Conservation (phyloP, 2,797 vertebrate species). For the Helostoma temminkii region DNA sequence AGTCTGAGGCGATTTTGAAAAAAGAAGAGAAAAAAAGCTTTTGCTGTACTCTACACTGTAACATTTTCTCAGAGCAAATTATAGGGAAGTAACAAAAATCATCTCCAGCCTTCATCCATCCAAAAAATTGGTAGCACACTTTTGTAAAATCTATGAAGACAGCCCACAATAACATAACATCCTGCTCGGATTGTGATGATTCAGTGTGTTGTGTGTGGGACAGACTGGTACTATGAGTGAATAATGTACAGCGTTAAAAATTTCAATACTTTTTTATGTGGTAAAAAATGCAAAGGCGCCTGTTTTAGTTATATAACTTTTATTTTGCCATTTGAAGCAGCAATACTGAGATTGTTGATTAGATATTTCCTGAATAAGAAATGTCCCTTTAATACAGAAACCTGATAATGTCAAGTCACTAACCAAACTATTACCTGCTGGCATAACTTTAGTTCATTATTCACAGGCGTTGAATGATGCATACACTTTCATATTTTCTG, state of each 20-base stretch:
- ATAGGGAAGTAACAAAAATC: slow-evolving; percentile 39
- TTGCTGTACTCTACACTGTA: slow-evolving; percentile 19
- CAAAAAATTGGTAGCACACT: slow-evolving; percentile 36
- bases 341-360: not conserved
- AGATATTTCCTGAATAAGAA: not conserved
- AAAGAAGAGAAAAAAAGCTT: slow-evolving; percentile 23
- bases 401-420: slow-evolving; percentile 5
- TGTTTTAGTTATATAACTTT: not conserved
- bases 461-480: slow-evolving; percentile 42
- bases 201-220: slow-evolving; percentile 8
- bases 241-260: not conserved
- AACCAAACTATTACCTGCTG: slow-evolving; percentile 31
- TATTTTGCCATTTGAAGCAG: not conserved
- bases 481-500: slow-evolving; percentile 30
- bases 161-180: slow-evolving; percentile 23
- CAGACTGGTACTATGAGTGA: not conserved
- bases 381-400: slow-evolving; percentile 8
- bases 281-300: not conserved
- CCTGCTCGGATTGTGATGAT: slow-evolving; percentile 21
- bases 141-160: slow-evolving; percentile 40
- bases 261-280: not conserved
- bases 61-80: slow-evolving; percentile 46
- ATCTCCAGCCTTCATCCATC: slow-evolving; percentile 42
- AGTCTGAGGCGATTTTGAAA: slow-evolving; percentile 46
- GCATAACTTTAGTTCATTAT: slow-evolving; percentile 26